Base-by-base conservation (phyloP, 2,797 vertebrate genomes). In the Bovichtus variegatus region DNA sequence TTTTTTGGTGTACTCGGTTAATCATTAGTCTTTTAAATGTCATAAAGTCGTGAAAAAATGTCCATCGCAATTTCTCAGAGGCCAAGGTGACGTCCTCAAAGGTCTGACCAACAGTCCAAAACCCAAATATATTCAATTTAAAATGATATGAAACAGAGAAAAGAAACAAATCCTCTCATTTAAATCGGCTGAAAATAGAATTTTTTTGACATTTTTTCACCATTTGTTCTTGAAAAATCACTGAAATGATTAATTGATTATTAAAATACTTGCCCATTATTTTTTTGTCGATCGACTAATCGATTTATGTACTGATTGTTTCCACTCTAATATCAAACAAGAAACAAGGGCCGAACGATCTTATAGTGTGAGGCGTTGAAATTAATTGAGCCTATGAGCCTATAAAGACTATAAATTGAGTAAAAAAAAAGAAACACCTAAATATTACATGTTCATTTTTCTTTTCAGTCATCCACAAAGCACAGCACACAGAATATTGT, bases 381-480 rank as follows among this genome's bases (percentile, higher is more conserved):
- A n/a, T n/a, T n/a, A n/a, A n/a, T n/a, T n/a, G n/a, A n/a, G n/a
- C n/a, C n/a, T n/a, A n/a, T n/a, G n/a, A n/a, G n/a, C n/a, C n/a
- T n/a, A n/a, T n/a, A n/a, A n/a, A n/a, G n/a, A n/a, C n/a, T 13
- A 13, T 27, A 38, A n/a, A 50, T 2, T 19, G 13, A 53, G 29
- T 18, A 41, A 31, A 23, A 16, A 6, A 61, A 31, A 23, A 16
- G 6, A 61, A 36, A 46, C 12, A 63, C 19, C 19, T 25, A 16
- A 8, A 67, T 23, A 38, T 7, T 38, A 25, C 29, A 38, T 10
- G 21, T 40, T 31, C 2, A 15, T 18, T n/a, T 54, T 19, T 55
- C 18, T 63, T 59, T 49, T 59, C 38, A 76, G 16, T 23, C 47
- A 15, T 46, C 19, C 9, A 44, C 8, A 38, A 46, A 76, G 34